Base-by-base conservation (phyloP, 1,140 invertebrate species). In the Drosophila tropicalis region DNA sequence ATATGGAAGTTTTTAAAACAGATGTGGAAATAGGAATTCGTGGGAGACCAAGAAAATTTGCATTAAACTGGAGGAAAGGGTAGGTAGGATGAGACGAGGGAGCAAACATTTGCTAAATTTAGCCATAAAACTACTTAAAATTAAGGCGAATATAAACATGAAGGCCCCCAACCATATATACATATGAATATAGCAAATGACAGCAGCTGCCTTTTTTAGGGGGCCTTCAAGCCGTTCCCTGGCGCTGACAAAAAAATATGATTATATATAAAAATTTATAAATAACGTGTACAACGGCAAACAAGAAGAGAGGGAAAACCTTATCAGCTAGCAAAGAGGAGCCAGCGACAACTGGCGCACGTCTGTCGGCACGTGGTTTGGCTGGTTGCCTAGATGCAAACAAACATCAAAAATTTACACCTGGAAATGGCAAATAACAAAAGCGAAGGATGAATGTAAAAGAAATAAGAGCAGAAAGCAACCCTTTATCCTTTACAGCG, bases 351-450 rank as follows among this genome's bases (percentile, higher is more conserved):
- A 84, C 81, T 85, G 84, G 85, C 84, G 77, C 85, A 89, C 84
- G 84, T 89, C 76, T 51, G 56, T 68, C 67, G 80, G 75, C 77
- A 87, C 69, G 80, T 84, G 84, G 57, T 72, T 80, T 41, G 63
- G 63, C 69, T 58, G 62, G 78, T 62, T 60, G 29, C 54, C 54
- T 65, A 36, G 15, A 57, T 22, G 5, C 61, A 69, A 63, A 72
- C 56, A 65, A 67, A 69, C 66, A 63, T 69, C 29, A 56, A 58
- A 72, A 90, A 82, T 91, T 91, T 91, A 91, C 89, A 91, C 89
- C 89, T 91, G 89, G 89, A 79, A 87, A 81, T 84, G 76, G 89
- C 89, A 85, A 89, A 80, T 77, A 86, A 47, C 44, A 17, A 15
- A 47, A 86, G 15, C 44, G 7, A 15, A 47, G 44, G 44, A 47